Percentiles rank a stretch among this genome's conserved stretches.
phyloP scores from a whole-genome alignment of 2,113 vertebrate genomes.

The Acrocephalus arundinaceus region DNA sequence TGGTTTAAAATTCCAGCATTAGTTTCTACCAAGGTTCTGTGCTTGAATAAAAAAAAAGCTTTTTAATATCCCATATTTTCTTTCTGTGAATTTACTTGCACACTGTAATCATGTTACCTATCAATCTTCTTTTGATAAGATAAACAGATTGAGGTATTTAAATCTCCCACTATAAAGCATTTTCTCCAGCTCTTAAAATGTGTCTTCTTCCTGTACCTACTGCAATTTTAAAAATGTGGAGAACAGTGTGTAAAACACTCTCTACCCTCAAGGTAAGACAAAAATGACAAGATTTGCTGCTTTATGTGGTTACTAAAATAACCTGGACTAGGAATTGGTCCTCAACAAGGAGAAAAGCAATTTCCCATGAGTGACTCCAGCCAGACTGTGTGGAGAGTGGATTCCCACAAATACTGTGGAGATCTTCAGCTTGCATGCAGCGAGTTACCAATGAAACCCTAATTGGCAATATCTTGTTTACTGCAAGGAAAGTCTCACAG shows the following conservation, averaged over 20 bases:
- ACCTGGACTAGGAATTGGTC: not conserved
- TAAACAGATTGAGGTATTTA: conserved; percentile 61
- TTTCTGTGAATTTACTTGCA: conserved; percentile 44
- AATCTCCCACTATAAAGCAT: conserved; percentile 31
- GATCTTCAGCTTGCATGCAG: not conserved
- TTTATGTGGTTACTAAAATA: not conserved
- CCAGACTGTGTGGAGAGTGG: not conserved
- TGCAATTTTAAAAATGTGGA: not conserved
- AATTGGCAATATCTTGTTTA: not conserved
- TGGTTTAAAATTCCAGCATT: not conserved
- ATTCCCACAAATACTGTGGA: not conserved
- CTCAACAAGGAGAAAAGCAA: not conserved
- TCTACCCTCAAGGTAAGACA: not conserved
- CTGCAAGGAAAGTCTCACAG: not conserved
- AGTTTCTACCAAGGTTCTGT: not conserved
- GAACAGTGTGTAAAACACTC: not conserved
- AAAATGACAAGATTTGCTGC: not conserved
- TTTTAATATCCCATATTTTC: conserved; percentile 26
- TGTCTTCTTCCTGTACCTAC: not conserved
- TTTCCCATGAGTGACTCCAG: not conserved
- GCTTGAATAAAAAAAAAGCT: not conserved
- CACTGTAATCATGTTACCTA: conserved; percentile 49
- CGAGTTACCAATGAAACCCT: not conserved
- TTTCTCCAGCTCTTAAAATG: conserved; percentile 18
- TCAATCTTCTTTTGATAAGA: conserved; percentile 57